These are phyloP conservation scores for Petroica traversi DNA, from an alignment of 2,113 vertebrate species.

Conservation along the genomic window DNA sequence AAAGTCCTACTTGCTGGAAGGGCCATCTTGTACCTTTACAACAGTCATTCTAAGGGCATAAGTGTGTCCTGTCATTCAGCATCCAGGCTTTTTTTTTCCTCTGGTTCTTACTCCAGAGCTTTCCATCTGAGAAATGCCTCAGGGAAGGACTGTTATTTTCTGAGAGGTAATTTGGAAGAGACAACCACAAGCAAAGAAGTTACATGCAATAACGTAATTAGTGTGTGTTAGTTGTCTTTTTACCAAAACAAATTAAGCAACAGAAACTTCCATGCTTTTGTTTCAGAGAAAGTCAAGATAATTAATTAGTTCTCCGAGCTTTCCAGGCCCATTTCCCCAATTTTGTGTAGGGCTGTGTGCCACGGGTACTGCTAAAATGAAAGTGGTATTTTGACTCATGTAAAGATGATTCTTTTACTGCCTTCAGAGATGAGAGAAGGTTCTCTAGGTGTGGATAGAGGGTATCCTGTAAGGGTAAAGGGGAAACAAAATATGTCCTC, in stretches of 20 bases:
- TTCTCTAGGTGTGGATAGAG: rapidly evolving
- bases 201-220: neutral
- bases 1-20: neutral
- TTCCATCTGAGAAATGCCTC: neutral
- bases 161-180: neutral
- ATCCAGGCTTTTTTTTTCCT: neutral
- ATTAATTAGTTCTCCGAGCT: neutral
- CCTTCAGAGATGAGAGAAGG: neutral
- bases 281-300: neutral
- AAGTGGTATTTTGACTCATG: neutral
- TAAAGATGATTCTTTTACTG: neutral
- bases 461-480: neutral
- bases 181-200: neutral
- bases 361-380: neutral
- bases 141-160: neutral
- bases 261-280: neutral
- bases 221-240: neutral
- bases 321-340: neutral
- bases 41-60: neutral
- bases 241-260: neutral
- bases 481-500: neutral
- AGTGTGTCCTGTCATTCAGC: neutral
- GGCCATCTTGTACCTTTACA: neutral
- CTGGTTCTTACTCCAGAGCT: neutral
- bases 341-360: rapidly evolving